Percentiles rank a stretch among this genome's conserved stretches.
Evolutionary conservation across 2,113 vertebrate genomes (phyloP).

Genomic region (Brienomyrus brachyistius): DNA sequence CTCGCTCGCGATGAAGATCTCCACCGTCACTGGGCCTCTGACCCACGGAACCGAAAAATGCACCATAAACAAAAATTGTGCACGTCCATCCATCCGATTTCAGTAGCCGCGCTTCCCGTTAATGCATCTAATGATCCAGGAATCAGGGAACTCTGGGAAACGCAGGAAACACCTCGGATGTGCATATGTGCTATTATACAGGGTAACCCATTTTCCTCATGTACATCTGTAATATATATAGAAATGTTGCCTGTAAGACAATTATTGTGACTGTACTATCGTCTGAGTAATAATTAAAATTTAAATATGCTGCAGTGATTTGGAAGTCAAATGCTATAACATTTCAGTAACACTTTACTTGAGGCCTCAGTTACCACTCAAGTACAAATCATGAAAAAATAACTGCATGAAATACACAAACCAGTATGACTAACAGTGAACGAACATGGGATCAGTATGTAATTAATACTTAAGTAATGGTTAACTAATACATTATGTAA

Average conservation of each 20-base stretch:
- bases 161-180: neutral
- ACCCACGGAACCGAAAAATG: slow-evolving; percentile 15
- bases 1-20: slow-evolving; percentile 37
- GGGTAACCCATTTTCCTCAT: neutral
- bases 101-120: neutral
- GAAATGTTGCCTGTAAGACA: neutral
- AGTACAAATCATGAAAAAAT: neutral
- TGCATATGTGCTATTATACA: neutral
- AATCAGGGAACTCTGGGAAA: neutral
- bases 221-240: neutral
- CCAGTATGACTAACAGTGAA: neutral
- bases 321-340: neutral
- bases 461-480: neutral
- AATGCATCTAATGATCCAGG: neutral
- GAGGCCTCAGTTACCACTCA: neutral
- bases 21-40: slow-evolving; percentile 9
- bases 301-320: neutral
- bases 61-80: slow-evolving; percentile 18
- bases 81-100: neutral
- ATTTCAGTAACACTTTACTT: neutral
- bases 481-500: neutral
- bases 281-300: neutral
- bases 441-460: neutral
- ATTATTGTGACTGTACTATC: neutral
- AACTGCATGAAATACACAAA: neutral